Conservation (phyloP, 2,113 vertebrate species). For the Lethenteron camtschaticum region DNA sequence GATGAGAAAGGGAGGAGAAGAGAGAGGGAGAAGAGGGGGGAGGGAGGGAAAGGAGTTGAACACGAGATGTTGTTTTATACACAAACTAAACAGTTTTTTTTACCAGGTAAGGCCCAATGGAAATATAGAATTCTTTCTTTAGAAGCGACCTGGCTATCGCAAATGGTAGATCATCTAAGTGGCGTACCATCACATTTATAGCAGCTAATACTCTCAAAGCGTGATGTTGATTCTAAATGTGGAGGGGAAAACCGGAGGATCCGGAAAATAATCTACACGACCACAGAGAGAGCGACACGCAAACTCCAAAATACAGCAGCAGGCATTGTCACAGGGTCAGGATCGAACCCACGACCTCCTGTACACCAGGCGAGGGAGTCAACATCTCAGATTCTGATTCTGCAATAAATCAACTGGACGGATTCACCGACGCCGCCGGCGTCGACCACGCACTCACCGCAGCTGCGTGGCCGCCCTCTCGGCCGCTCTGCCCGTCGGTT, state of each 20-base stretch:
- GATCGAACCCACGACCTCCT: too few species aligned
- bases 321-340: too few species aligned
- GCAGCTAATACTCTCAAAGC: not conserved
- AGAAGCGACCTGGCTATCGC: not conserved
- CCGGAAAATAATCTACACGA: too few species aligned
- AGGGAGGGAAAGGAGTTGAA: not conserved
- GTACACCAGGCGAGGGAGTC: not conserved
- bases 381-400: not conserved
- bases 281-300: too few species aligned
- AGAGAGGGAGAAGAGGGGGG: not conserved
- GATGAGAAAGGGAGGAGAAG: not conserved
- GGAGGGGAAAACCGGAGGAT: too few species aligned
- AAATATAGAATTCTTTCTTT: not conserved
- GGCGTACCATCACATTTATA: not conserved
- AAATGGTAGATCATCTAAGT: not conserved
- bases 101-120: not conserved
- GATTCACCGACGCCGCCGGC: not conserved
- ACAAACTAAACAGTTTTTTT: not conserved
- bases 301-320: too few species aligned
- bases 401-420: not conserved
- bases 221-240: too few species aligned
- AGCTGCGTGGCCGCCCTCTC: slow-evolving; percentile 90
- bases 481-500: slow-evolving; percentile 81
- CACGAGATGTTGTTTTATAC: not conserved
- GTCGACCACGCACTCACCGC: slow-evolving; percentile 31